A percentile compares a stretch with the other conserved stretches of the same genome.
Conservation (phyloP, 2,113 vertebrate genomes). For the Todiramphus saurophagus region DNA sequence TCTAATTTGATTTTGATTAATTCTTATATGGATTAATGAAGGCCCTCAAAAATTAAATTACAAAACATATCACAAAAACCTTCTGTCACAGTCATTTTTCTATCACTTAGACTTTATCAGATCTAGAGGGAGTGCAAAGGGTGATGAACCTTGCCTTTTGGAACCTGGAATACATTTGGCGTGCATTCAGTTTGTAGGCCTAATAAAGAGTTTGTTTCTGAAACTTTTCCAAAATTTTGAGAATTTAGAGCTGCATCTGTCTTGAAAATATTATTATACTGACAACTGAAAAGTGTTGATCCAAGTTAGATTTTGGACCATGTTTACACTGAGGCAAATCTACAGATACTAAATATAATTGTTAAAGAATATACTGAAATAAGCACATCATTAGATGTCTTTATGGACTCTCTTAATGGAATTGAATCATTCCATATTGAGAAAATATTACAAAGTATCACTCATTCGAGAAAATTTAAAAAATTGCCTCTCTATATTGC, state of each 20-base stretch:
- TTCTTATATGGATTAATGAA: not conserved
- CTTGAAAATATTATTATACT: not conserved
- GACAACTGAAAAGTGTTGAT: not conserved
- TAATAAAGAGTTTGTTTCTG: not conserved
- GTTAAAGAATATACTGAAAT: not conserved
- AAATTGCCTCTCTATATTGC: not conserved
- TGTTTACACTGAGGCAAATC: not conserved
- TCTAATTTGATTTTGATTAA: constrained; percentile 14
- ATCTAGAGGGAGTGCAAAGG: not conserved
- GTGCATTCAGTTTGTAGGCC: not conserved
- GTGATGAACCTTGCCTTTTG: not conserved
- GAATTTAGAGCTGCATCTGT: not conserved
- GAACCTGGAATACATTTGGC: not conserved
- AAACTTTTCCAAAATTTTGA: not conserved
- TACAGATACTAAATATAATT: not conserved
- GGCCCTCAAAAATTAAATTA: constrained; percentile 8
- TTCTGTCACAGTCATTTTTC: not conserved
- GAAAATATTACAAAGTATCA: not conserved
- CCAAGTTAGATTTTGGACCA: not conserved
- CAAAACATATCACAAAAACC: not conserved
- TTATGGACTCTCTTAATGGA: not conserved
- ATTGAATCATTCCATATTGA: not conserved
- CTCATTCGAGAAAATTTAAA: not conserved
- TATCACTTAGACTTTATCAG: not conserved
- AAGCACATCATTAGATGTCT: not conserved